Conservation (phyloP, 2,113 vertebrate genomes). For the Hyaena hyaena region DNA sequence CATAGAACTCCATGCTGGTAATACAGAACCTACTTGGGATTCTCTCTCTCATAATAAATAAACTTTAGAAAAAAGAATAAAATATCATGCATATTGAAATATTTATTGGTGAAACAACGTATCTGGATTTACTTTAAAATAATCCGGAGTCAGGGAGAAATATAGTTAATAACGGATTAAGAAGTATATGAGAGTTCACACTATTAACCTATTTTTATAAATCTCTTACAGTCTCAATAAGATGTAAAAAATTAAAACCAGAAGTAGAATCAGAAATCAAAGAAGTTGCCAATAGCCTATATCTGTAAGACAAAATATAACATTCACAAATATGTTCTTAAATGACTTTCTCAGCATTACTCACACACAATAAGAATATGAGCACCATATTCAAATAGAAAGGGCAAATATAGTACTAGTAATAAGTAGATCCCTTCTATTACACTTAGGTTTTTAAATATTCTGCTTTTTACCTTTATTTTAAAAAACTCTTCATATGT, state of each 20-base stretch:
- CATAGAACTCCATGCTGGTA: no score
- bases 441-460: background rate
- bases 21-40: no score
- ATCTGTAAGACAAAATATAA: background rate
- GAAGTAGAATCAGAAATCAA: background rate
- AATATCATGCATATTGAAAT: background rate
- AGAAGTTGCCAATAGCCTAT: background rate
- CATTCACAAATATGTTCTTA: background rate
- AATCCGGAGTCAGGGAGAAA: background rate
- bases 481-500: background rate
- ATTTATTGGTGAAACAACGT: background rate
- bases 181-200: background rate
- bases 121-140: slow-evolving; percentile 20
- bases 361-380: background rate
- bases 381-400: background rate
- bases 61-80: no score
- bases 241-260: background rate
- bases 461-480: background rate
- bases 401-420: background rate
- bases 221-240: background rate
- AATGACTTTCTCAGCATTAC: background rate
- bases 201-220: background rate
- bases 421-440: background rate
- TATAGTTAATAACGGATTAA: background rate
- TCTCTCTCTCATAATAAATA: no score